Conservation (phyloP, 1,140 invertebrate genomes). For the Panagrolaimus sp. region DNA sequence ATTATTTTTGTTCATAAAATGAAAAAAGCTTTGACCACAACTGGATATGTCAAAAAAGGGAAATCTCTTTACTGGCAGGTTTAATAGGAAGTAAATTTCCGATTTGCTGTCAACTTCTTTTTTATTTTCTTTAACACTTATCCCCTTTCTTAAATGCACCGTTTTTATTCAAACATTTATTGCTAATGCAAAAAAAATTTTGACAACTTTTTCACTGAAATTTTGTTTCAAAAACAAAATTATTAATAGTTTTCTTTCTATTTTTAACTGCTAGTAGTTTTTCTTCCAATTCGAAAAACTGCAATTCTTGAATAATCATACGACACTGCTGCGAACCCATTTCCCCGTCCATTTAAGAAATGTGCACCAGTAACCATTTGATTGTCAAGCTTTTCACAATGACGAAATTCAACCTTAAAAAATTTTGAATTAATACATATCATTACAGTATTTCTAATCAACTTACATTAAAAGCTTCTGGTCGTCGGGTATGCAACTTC, state of each 20-base stretch:
- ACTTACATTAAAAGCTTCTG: not conserved
- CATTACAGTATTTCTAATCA: not conserved
- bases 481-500: slow-evolving; percentile 4
- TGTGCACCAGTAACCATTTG: not conserved
- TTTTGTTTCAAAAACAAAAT: no score
- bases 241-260: no score
- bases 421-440: not conserved
- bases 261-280: no score
- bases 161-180: not conserved
- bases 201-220: not conserved
- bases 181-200: not conserved
- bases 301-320: not conserved
- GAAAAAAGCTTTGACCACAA: no score
- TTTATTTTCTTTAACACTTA: no score
- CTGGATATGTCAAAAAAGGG: no score
- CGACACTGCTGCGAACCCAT: not conserved
- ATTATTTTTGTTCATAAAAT: not conserved
- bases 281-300: not conserved
- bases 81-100: no score
- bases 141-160: no score
- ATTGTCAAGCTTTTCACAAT: not conserved
- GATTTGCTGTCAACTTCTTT: no score
- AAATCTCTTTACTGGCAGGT: no score
- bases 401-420: slow-evolving; percentile 11
- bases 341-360: not conserved